Evolutionary conservation across 2,888 invertebrate genomes (phyloP).

Genomic region (Megaustenia siamemsis): DNA sequence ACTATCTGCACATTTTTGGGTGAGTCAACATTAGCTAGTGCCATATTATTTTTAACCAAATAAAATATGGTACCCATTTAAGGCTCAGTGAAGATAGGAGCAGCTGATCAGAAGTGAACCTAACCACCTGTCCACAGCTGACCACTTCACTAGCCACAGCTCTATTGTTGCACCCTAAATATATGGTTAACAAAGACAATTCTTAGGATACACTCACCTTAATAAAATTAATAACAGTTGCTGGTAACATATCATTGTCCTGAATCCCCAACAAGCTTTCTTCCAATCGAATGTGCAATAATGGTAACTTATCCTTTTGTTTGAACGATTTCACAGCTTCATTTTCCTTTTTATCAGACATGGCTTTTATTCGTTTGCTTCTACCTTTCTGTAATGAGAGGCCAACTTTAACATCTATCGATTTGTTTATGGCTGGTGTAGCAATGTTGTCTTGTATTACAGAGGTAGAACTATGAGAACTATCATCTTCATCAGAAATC

Average conservation of each 20-base stretch:
- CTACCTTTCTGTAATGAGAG: background rate
- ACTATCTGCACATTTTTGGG: too few relatives aligned
- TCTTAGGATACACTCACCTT: conserved; percentile 1
- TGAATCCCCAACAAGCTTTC: conserved; percentile 47
- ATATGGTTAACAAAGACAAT: too few relatives aligned
- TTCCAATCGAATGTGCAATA: conserved; percentile 31
- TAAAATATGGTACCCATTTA: too few relatives aligned
- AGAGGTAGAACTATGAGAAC: background rate
- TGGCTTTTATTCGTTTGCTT: background rate
- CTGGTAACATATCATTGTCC: background rate
- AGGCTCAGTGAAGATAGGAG: too few relatives aligned
- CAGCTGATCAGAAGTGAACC: too few relatives aligned
- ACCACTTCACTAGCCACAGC: too few relatives aligned
- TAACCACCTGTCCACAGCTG: too few relatives aligned
- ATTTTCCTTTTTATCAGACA: background rate
- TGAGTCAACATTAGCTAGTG: too few relatives aligned
- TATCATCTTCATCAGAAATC: conserved; percentile 8
- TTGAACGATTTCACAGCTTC: background rate
- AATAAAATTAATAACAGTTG: background rate
- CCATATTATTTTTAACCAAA: too few relatives aligned
- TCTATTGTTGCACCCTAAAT: too few relatives aligned
- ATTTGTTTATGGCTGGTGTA: background rate
- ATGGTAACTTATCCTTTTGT: conserved; percentile 18
- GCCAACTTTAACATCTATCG: background rate
- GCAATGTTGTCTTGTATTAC: background rate